A percentile compares a stretch with the other conserved stretches of the same genome.
These are phyloP conservation scores for Notocelia uddmanniana DNA, from an alignment of 2,888 invertebrate genomes.

Conservation along the genomic window DNA sequence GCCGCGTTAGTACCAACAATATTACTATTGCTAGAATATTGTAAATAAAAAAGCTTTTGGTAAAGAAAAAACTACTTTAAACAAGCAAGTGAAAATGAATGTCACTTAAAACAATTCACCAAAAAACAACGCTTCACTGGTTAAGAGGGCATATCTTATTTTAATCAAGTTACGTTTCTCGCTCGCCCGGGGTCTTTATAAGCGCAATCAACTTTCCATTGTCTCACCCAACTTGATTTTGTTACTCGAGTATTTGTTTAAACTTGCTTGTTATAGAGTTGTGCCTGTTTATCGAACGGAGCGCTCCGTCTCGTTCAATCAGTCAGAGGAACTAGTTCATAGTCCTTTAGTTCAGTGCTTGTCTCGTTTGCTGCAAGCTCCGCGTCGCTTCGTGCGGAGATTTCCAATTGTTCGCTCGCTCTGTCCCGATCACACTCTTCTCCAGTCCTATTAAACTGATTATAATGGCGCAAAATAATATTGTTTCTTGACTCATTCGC, in stretches of 20 bases:
- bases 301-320: neutral
- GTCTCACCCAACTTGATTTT: conserved; percentile 6
- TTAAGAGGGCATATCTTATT: neutral
- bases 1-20: too few relatives aligned
- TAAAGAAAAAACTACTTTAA: too few relatives aligned
- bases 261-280: conserved; percentile 1
- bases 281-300: neutral
- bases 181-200: neutral
- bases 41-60: too few relatives aligned
- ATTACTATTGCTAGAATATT: too few relatives aligned
- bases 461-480: too few relatives aligned
- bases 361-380: too few relatives aligned
- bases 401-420: neutral
- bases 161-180: neutral
- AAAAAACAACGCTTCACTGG: neutral
- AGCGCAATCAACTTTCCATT: conserved; percentile 27
- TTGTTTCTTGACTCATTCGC: too few relatives aligned
- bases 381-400: too few relatives aligned
- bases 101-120: neutral
- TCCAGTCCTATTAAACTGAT: too few relatives aligned
- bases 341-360: neutral
- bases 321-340: neutral
- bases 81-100: too few relatives aligned
- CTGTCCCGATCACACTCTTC: too few relatives aligned
- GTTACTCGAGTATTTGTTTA: neutral